A percentile compares a stretch with the other conserved stretches of the same genome.
These are phyloP conservation scores for Sylvia borin DNA, from an alignment of 2,797 vertebrate genomes.

Conservation along the genomic window DNA sequence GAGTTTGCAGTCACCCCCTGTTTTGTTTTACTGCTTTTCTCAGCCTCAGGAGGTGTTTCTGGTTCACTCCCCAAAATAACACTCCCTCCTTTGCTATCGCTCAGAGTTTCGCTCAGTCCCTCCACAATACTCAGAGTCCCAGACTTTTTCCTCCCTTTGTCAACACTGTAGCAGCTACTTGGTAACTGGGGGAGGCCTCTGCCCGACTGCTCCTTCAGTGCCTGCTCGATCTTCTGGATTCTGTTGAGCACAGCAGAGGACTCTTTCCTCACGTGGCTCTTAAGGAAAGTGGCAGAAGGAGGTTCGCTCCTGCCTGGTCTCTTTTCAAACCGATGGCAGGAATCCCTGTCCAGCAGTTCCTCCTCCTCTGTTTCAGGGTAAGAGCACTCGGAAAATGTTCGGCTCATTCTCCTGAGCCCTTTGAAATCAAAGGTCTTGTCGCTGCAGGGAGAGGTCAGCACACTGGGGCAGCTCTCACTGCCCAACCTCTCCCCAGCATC, in stretches of 20 bases:
- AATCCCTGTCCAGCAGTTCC: conserved; percentile 86
- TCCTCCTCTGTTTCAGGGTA: conserved; percentile 95
- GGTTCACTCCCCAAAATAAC: conserved; percentile 83
- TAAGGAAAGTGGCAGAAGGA: conserved; percentile 78
- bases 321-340: conserved; percentile 86
- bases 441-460: conserved; percentile 91
- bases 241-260: conserved; percentile 93
- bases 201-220: conserved; percentile 92
- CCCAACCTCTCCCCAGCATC: conserved; percentile 81
- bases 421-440: conserved; percentile 96
- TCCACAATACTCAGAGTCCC: conserved; percentile 81
- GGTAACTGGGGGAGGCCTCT: conserved; percentile 89
- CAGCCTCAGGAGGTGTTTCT: conserved; percentile 78
- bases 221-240: conserved; percentile 98
- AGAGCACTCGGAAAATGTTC: conserved; percentile 95
- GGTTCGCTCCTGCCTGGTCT: conserved; percentile 82
- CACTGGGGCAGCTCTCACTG: conserved; percentile 92
- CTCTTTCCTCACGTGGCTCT: conserved; percentile 87
- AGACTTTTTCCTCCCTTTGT: conserved; percentile 86
- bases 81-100: conserved; percentile 82
- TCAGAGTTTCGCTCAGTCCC: conserved; percentile 77
- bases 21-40: conserved; percentile 83
- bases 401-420: conserved; percentile 93
- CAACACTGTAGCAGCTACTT: conserved; percentile 92
- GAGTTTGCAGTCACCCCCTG: conserved; percentile 79